These are phyloP conservation scores for Chelonoidis abingdonii DNA, from an alignment of 2,113 vertebrate species.

Conservation along the genomic window DNA sequence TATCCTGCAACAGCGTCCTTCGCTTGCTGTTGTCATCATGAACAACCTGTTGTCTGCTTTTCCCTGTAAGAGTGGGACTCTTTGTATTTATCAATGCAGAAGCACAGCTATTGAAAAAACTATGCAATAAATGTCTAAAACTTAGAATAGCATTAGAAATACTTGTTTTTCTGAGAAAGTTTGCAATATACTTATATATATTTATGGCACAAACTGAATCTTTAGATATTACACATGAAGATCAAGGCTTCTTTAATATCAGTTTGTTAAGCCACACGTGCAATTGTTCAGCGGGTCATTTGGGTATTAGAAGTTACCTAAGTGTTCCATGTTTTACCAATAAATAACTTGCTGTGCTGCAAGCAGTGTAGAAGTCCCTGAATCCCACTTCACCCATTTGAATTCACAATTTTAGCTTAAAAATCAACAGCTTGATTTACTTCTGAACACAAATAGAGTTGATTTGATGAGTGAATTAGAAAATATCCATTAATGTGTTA, in stretches of 20 bases:
- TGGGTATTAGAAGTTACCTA: neutral
- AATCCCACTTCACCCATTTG: neutral
- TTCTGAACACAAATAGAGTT: slow-evolving; percentile 8
- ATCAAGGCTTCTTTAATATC: neutral
- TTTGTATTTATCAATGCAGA: slow-evolving; percentile 68
- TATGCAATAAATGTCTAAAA: neutral
- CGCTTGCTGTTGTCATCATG: slow-evolving; percentile 83
- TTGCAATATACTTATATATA: neutral
- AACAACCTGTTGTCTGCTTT: slow-evolving; percentile 72
- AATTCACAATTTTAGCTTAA: neutral
- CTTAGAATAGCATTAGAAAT: neutral
- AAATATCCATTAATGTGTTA: neutral
- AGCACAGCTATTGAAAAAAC: neutral
- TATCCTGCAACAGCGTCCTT: slow-evolving; percentile 86
- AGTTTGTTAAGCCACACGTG: neutral
- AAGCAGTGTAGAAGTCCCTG: neutral
- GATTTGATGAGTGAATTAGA: slow-evolving; percentile 22
- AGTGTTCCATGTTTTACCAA: neutral
- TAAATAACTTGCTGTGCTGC: neutral
- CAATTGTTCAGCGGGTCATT: neutral
- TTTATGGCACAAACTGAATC: neutral
- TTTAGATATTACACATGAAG: neutral
- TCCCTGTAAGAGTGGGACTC: slow-evolving; percentile 64
- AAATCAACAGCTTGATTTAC: neutral
- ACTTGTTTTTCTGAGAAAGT: neutral